These are phyloP conservation scores for Bambusicola thoracicus DNA, from an alignment of 2,113 vertebrate genomes.

Conservation along the genomic window DNA sequence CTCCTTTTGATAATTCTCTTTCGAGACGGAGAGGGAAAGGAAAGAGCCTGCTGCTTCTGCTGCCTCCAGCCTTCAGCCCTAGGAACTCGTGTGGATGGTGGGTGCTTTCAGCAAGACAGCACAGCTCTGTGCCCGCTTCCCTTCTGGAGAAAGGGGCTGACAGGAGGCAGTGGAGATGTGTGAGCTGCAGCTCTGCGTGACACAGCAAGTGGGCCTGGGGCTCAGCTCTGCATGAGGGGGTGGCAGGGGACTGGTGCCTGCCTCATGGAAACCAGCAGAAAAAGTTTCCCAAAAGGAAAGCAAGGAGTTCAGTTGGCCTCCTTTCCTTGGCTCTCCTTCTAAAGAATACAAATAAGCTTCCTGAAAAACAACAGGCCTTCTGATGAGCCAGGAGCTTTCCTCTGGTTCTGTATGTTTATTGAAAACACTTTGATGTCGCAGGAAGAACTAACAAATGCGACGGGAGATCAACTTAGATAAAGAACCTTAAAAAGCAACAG, in stretches of 20 bases:
- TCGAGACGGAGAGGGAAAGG: not conserved
- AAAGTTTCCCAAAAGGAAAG: not conserved
- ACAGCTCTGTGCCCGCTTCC: not conserved
- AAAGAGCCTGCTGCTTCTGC: not conserved
- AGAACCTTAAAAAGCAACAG: conserved; percentile 54
- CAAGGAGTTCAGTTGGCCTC: not conserved
- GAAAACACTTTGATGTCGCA: conserved; percentile 36
- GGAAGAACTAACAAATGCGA: conserved; percentile 51
- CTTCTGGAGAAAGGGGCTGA: not conserved
- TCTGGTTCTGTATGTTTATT: conserved; percentile 56
- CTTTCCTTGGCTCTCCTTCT: conserved; percentile 29
- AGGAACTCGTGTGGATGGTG: fast-evolving
- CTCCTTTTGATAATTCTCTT: not conserved
- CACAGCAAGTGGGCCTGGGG: not conserved
- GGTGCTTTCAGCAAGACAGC: not conserved
- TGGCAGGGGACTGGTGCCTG: not conserved
- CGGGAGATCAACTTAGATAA: conserved; percentile 19
- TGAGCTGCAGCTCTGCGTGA: conserved; percentile 15
- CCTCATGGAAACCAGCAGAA: conserved; percentile 5
- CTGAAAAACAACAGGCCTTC: conserved; percentile 22
- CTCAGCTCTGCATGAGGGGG: not conserved
- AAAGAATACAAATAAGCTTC: conserved; percentile 33
- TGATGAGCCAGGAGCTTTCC: not conserved
- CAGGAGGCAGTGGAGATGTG: not conserved
- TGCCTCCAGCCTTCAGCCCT: not conserved